phyloP scores from a whole-genome alignment of 2,888 invertebrate genomes.

The Galerucella nymphaeae region DNA sequence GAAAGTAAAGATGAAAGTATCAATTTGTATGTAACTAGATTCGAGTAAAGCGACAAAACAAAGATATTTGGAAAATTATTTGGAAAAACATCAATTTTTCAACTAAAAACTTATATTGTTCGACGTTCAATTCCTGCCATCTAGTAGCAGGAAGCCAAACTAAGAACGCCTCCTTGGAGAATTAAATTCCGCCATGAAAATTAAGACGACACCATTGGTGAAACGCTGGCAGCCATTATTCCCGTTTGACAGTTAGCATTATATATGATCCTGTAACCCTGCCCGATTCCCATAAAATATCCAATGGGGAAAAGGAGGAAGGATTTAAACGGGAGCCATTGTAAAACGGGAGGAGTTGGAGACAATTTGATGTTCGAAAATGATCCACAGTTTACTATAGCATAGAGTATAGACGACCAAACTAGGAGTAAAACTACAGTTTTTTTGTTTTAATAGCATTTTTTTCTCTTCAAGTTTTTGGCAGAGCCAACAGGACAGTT shows the following conservation, averaged over 20 bases:
- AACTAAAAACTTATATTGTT: background rate
- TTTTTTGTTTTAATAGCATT: conserved; percentile 52
- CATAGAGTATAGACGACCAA: conserved; percentile 11
- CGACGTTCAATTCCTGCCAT: conserved; percentile 49
- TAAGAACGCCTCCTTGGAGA: conserved; percentile 28
- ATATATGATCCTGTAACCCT: conserved; percentile 58
- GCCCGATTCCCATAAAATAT: conserved; percentile 55
- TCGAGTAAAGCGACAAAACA: background rate
- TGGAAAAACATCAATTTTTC: background rate
- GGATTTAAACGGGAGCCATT: conserved; percentile 59
- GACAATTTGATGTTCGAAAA: conserved; percentile 47
- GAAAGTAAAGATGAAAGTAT: too few relatives aligned
- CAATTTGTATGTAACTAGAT: background rate
- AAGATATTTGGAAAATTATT: background rate
- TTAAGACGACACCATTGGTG: conserved; percentile 63
- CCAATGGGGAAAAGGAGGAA: conserved; percentile 57
- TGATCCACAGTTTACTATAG: conserved; percentile 23
- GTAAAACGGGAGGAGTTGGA: conserved; percentile 59
- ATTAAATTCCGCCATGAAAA: conserved; percentile 53
- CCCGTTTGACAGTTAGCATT: conserved; percentile 60
- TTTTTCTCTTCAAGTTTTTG: too few relatives aligned
- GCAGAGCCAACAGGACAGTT: too few relatives aligned
- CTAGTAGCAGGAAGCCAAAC: conserved; percentile 51
- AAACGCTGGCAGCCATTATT: conserved; percentile 66
- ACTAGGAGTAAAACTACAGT: conserved; percentile 51